Evolutionary conservation across 1,140 invertebrate species (phyloP).

Genomic region (Cotesia vestalis): DNA sequence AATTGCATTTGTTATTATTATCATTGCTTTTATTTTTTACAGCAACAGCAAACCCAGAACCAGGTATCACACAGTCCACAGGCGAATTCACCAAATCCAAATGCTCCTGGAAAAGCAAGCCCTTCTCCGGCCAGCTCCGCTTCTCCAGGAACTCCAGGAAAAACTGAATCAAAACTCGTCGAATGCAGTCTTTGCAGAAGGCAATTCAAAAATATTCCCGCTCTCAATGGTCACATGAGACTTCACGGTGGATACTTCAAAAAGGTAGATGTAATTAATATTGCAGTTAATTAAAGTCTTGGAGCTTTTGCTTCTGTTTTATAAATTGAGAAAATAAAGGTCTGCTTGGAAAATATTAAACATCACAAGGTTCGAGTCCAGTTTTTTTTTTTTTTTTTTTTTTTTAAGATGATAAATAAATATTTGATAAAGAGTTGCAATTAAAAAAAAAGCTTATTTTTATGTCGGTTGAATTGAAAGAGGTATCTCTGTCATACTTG

Average conservation of each 20-base stretch:
- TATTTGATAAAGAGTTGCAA: too few relatives aligned
- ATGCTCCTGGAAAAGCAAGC: conserved; percentile 54
- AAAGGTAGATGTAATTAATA: conserved; percentile 71
- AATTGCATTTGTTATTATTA: too few relatives aligned
- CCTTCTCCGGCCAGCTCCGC: conserved; percentile 54
- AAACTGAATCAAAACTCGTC: conserved; percentile 79
- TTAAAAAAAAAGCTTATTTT: too few relatives aligned
- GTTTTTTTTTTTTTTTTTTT: too few relatives aligned
- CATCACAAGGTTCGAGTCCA: too few relatives aligned
- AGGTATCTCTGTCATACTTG: too few relatives aligned
- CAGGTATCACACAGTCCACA: conserved; percentile 43
- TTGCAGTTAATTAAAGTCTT: background rate
- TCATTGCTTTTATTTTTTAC: conserved; percentile 16
- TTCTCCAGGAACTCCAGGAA: conserved; percentile 58
- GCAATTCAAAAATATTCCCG: conserved; percentile 96
- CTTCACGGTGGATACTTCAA: conserved; percentile 96
- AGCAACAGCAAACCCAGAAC: conserved; percentile 36
- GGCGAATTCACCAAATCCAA: conserved; percentile 55
- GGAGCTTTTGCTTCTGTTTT: background rate
- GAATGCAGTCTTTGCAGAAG: conserved; percentile 94
- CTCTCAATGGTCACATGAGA: conserved; percentile 96
- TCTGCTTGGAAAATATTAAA: too few relatives aligned
- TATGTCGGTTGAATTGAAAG: too few relatives aligned
- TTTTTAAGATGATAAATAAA: too few relatives aligned
- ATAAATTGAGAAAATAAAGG: background rate